Percentiles rank a stretch among this genome's conserved stretches.
Conservation (phyloP, 2,797 vertebrate genomes). For the Danio jaintianensis region DNA sequence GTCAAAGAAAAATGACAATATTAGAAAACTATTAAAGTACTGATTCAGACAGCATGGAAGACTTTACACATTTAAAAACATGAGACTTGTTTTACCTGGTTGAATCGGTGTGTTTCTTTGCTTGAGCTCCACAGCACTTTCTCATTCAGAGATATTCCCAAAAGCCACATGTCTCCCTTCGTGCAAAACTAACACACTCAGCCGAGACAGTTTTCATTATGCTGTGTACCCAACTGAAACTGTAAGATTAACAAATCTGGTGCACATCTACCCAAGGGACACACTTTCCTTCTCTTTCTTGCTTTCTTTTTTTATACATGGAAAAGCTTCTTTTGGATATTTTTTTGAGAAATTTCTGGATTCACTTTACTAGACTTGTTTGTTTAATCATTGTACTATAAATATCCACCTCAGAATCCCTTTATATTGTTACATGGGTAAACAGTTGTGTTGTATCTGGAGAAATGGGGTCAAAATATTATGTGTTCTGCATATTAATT, state of each 20-base stretch:
- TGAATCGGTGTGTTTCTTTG: conserved; percentile 1
- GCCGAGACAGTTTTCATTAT: conserved; percentile 37
- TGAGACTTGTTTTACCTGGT: not conserved
- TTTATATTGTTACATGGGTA: conserved; percentile 1
- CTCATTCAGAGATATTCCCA: not conserved
- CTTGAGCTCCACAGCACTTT: conserved; percentile 16
- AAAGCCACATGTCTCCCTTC: conserved; percentile 10
- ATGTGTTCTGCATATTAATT: not conserved
- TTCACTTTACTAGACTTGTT: not conserved
- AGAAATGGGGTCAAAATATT: conserved; percentile 29
- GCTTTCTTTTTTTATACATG: conserved; percentile 27
- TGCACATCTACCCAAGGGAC: conserved; percentile 26
- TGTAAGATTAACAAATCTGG: conserved; percentile 42
- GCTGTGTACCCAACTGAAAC: conserved; percentile 51
- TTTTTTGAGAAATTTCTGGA: not conserved
- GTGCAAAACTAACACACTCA: conserved; percentile 21
- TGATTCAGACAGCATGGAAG: not conserved
- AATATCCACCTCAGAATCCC: not conserved
- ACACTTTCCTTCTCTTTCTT: not conserved
- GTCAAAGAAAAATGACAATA: not conserved
- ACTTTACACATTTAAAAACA: conserved; percentile 12
- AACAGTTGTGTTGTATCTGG: not conserved
- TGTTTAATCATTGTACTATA: conserved; percentile 2
- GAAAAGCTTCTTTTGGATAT: not conserved
- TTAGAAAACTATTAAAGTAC: not conserved